Percentiles rank a stretch among this genome's conserved stretches.
Evolutionary conservation across 2,113 vertebrate genomes (phyloP).

Genomic region (Coregonus clupeaformis): DNA sequence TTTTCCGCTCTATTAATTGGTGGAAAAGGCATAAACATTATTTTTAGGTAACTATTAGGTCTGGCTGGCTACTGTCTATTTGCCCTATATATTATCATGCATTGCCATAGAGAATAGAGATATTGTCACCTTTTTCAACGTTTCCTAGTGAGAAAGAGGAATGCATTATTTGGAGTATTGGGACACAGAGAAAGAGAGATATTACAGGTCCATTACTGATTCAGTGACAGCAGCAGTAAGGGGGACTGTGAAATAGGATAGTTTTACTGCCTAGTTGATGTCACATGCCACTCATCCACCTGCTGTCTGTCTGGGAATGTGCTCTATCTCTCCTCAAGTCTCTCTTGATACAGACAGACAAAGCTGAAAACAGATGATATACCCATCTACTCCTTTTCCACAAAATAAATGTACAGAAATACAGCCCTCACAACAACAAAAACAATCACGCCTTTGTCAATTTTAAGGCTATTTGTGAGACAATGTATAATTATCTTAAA

Average conservation of each 20-base stretch:
- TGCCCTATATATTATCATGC: not conserved
- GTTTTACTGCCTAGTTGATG: slow-evolving; percentile 6
- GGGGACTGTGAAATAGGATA: slow-evolving; percentile 11
- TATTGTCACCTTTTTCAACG: not conserved
- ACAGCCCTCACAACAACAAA: not conserved
- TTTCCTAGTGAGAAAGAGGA: not conserved
- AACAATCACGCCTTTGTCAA: slow-evolving; percentile 52
- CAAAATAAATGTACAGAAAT: not conserved
- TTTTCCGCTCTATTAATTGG: slow-evolving; percentile 51
- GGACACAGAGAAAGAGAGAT: not conserved
- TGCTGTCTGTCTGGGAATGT: not conserved
- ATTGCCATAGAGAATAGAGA: not conserved
- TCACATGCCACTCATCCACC: slow-evolving; percentile 6
- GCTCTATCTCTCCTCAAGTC: not conserved
- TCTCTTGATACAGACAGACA: not conserved
- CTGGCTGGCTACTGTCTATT: not conserved
- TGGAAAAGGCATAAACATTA: slow-evolving; percentile 21
- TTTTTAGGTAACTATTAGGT: slow-evolving; percentile 2
- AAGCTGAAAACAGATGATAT: not conserved
- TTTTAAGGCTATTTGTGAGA: slow-evolving; percentile 76
- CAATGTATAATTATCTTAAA: slow-evolving; percentile 75
- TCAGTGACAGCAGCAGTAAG: not conserved
- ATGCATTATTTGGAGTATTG: not conserved
- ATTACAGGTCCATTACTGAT: not conserved
- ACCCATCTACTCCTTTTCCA: not conserved